Conservation (phyloP, 2,888 invertebrate genomes). For the Eilema caniola region DNA sequence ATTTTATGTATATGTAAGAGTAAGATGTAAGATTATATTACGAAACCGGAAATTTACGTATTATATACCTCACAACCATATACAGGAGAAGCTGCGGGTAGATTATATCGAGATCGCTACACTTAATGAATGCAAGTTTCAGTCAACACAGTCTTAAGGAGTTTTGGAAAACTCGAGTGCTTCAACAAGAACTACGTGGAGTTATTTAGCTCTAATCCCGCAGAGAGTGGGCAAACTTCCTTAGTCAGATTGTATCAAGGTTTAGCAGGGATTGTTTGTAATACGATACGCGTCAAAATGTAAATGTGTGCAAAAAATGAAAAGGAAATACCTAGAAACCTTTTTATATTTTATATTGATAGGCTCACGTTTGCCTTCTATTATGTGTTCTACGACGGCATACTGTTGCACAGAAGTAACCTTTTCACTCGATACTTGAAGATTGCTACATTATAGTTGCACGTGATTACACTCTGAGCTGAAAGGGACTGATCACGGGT, state of each 20-base stretch:
- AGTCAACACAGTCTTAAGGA: neutral
- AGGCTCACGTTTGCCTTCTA: no score
- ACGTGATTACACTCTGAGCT: neutral
- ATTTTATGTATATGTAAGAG: no score
- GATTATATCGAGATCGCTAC: neutral
- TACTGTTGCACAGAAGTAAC: no score
- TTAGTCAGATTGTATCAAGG: constrained; percentile 2
- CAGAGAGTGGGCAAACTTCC: neutral
- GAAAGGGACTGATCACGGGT: no score
- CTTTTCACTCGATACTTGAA: no score
- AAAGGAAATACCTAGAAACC: neutral
- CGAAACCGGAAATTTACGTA: neutral
- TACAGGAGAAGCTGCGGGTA: neutral
- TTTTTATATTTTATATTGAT: neutral
- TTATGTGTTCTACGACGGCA: no score
- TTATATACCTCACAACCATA: neutral
- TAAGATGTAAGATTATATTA: neutral
- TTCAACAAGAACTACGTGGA: neutral
- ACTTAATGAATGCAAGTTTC: neutral
- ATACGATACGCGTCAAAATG: neutral
- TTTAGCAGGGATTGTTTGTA: constrained; percentile 2
- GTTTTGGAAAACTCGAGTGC: neutral
- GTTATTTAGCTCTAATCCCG: constrained; percentile 4
- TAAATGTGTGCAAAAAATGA: neutral
- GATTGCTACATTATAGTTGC: no score